These are phyloP conservation scores for Leptosomus discolor DNA, from an alignment of 2,113 vertebrate genomes.

Conservation along the genomic window DNA sequence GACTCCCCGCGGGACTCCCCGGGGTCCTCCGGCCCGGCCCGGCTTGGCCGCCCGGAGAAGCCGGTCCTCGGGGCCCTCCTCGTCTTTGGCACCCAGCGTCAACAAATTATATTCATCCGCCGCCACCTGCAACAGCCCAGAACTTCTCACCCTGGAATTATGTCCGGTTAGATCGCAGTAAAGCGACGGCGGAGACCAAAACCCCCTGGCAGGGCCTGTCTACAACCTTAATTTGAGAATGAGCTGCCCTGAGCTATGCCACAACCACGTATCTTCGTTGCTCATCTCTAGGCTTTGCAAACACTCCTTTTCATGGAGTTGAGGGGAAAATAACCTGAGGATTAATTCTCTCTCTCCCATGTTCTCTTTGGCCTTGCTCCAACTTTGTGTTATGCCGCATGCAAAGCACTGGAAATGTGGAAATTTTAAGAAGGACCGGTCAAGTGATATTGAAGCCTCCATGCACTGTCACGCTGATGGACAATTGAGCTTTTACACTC, in stretches of 20 bases:
- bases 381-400: accelerated
- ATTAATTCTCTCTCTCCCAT: neutral
- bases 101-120: accelerated
- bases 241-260: neutral
- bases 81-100: accelerated
- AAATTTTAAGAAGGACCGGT: neutral
- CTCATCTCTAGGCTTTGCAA: neutral
- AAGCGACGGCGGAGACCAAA: neutral
- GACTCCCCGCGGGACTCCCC: no score
- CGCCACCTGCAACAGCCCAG: accelerated
- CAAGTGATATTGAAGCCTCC: neutral
- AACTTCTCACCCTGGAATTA: accelerated
- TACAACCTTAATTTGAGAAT: neutral
- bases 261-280: neutral
- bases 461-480: accelerated
- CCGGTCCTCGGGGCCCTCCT: accelerated
- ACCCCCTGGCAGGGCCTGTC: accelerated
- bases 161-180: neutral
- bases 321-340: neutral
- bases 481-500: neutral
- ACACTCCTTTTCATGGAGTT: neutral
- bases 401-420: neutral
- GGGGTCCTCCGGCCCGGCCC: no score
- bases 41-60: no score
- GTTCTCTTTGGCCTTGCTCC: neutral